A percentile compares a stretch with the other conserved stretches of the same genome.
Conservation (phyloP, 2,797 vertebrate genomes). For the Syngnathus acus region DNA sequence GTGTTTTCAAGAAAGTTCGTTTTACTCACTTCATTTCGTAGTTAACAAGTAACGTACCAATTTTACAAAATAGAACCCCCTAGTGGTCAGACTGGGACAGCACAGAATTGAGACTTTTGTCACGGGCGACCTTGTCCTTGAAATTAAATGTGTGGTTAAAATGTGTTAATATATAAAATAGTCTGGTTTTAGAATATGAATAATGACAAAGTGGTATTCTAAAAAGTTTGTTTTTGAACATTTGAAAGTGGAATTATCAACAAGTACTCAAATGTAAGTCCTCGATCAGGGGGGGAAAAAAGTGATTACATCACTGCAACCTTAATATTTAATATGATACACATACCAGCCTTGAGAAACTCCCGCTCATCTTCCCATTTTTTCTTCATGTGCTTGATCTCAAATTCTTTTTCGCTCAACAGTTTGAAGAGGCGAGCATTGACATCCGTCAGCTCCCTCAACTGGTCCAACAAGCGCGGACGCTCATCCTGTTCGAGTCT, state of each 20-base stretch:
- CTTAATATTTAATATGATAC: background rate
- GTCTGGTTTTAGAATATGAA: too few species aligned
- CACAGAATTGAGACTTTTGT: too few species aligned
- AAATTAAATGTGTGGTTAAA: too few species aligned
- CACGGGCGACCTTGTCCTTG: too few species aligned
- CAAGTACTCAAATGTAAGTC: background rate
- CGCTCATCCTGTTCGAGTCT: conserved; percentile 72
- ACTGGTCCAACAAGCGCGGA: conserved; percentile 63
- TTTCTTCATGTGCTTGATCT: conserved; percentile 80
- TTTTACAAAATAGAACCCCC: too few species aligned
- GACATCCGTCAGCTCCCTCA: conserved; percentile 80
- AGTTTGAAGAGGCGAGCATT: conserved; percentile 84
- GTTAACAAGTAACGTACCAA: too few species aligned
- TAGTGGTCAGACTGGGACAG: too few species aligned
- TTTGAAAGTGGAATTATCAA: background rate
- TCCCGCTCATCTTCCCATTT: conserved; percentile 77
- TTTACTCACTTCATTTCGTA: too few species aligned
- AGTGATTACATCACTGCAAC: background rate
- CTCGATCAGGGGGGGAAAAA: background rate
- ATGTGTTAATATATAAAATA: background rate
- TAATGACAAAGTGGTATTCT: too few species aligned
- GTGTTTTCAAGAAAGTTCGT: too few species aligned
- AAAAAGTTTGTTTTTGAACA: background rate
- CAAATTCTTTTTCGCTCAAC: conserved; percentile 83
- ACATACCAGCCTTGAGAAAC: conserved; percentile 76